Conservation (phyloP, 2,113 vertebrate species). For the Romanogobio albipinnatus region DNA sequence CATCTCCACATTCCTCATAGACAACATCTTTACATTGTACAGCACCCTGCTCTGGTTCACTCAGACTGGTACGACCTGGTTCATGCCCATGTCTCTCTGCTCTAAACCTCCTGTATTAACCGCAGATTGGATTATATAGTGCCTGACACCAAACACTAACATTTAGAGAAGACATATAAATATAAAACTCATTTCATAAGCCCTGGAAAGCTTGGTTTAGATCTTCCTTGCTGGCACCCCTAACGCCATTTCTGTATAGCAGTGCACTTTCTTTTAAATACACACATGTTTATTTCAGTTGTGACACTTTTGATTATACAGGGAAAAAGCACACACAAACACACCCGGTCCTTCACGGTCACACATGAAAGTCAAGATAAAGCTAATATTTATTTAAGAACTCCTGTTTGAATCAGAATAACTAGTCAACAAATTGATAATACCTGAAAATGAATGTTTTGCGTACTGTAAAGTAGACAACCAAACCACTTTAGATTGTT, state of each 20-base stretch:
- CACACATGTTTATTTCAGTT: conserved; percentile 1
- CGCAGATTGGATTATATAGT: background rate
- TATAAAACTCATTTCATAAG: conserved; percentile 6
- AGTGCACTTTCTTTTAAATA: conserved; percentile 13
- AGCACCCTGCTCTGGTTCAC: conserved; percentile 18
- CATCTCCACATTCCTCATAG: conserved; percentile 55
- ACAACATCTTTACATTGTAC: conserved; percentile 38
- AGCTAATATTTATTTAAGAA: conserved; percentile 30
- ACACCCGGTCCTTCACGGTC: conserved; percentile 22
- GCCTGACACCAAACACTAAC: conserved; percentile 42
- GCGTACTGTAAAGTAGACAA: background rate
- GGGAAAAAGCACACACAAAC: background rate
- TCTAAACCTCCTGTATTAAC: conserved; percentile 37
- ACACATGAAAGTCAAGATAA: background rate
- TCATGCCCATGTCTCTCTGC: background rate
- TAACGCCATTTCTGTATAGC: background rate
- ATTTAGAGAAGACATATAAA: conserved; percentile 28
- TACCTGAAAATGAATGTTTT: background rate
- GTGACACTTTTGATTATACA: background rate
- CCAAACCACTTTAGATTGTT: background rate
- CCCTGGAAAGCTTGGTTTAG: background rate
- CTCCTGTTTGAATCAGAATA: background rate
- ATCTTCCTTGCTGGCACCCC: background rate
- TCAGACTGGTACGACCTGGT: conserved; percentile 26
- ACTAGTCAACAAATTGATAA: too few species aligned